A percentile compares a stretch with the other conserved stretches of the same genome.
Evolutionary conservation across 2,113 vertebrate genomes (phyloP).

Genomic region (Hyperopisus bebe): DNA sequence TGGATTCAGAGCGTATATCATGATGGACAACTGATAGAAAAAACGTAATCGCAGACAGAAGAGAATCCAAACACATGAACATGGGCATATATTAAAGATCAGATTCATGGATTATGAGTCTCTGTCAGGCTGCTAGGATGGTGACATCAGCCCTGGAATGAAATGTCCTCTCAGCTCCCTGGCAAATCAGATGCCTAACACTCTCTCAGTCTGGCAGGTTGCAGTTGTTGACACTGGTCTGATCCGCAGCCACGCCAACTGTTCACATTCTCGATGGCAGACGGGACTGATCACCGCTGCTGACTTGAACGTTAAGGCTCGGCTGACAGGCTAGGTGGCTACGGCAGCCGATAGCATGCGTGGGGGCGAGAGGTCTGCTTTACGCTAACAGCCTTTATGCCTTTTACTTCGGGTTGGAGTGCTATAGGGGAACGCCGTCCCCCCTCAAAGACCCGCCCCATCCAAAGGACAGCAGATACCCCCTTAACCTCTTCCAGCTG

Average conservation of each 20-base stretch:
- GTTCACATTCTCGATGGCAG: not conserved
- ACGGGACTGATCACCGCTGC: not conserved
- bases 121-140: not conserved
- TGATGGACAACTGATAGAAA: not conserved
- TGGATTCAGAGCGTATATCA: not conserved
- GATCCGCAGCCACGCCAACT: not conserved
- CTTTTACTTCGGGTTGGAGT: not conserved
- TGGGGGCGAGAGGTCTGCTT: not conserved
- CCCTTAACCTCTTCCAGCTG: not conserved
- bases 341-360: not conserved
- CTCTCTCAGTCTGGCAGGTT: not conserved
- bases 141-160: not conserved
- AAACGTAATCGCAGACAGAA: not conserved
- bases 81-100: not conserved
- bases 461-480: not conserved
- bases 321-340: not conserved
- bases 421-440: not conserved
- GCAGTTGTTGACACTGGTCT: not conserved
- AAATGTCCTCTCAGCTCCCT: not conserved
- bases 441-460: not conserved
- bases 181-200: not conserved
- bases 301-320: not conserved
- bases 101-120: not conserved
- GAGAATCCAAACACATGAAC: not conserved
- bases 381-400: not conserved